Evolutionary conservation across 2,888 invertebrate genomes (phyloP), one percentile per base, ranked within the genome.

Genomic region (Zele albiditarsus): DNA sequence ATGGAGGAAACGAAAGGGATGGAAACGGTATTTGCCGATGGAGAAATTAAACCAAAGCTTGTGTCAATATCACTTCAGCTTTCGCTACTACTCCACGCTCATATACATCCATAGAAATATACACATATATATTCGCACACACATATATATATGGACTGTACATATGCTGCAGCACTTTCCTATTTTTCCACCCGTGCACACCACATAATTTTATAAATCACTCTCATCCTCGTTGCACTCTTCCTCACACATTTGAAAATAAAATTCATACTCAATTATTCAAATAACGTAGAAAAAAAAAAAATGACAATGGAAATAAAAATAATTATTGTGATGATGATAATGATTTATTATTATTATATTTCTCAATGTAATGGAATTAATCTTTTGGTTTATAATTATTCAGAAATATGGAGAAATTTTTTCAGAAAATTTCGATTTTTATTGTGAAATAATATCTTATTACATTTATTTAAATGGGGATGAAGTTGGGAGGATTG

Each of bases 11-110:
- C 67, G 76, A 79, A 75, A 77, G 79, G 80, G 82, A 84, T 84
- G 85, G 82, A 85, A 85, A 86, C 85, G 84, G 84, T 86, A 85
- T 87, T 87, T 86, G 84, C 84, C 84, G 78, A 83, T 80, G 83
- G 86, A 86, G 86, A 86, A 87, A 87, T 87, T 87, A 87, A 87
- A 87, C 86, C 82, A 85, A 83, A 85, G 86, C 85, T 87, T 86
- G 84, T 86, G 87, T 87, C 87, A 87, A 87, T 86, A 87, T 82
- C 84, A 81, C 80, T 84, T 83, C 85, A 84, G 85, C 86, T 85
- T 85, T 84, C 82, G 80, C 82, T 74, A 71, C 69, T 68, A 67
- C 73, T 49, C 57, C 66, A 16, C 66, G 38, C 58, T 38, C 68
- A 31, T 57, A 27, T 28, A 38, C 60, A 72, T 75, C 76, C 78